A percentile compares a stretch with the other conserved stretches of the same genome.
These are phyloP conservation scores for Paramuricea clavata DNA, from an alignment of 92 coral and sea anemone species.

Conservation along the genomic window DNA sequence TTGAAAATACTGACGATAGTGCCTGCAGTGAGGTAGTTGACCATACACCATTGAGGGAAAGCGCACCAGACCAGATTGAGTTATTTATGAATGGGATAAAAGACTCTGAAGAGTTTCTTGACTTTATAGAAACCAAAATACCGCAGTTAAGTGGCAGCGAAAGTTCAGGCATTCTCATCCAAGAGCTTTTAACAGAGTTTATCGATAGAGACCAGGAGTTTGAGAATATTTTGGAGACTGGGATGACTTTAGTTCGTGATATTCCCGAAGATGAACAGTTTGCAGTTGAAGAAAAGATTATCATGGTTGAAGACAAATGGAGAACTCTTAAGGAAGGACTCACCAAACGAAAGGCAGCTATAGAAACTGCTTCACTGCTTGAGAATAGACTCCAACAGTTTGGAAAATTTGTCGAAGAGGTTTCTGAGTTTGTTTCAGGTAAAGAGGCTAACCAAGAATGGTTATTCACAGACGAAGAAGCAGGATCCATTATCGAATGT, in stretches of 20 bases:
- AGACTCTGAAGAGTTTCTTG: slow-evolving; percentile 17
- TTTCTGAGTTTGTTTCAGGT: slow-evolving; percentile 9
- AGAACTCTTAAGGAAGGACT: slow-evolving; percentile 5
- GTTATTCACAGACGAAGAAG: slow-evolving; percentile 2
- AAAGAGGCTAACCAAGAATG: slow-evolving; percentile 16
- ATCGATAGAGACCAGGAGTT: slow-evolving; percentile 74
- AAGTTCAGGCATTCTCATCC: not conserved
- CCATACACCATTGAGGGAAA: not conserved
- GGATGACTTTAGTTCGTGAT: slow-evolving; percentile 78
- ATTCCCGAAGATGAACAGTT: slow-evolving; percentile 46
- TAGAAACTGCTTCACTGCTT: not conserved
- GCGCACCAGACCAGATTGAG: not conserved
- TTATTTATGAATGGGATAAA: slow-evolving; percentile 14
- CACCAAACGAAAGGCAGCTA: not conserved
- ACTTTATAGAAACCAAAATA: not conserved
- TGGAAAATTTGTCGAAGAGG: slow-evolving; percentile 11
- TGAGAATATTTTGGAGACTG: slow-evolving; percentile 85
- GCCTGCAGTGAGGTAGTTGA: not conserved
- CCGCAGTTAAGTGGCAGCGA: not conserved
- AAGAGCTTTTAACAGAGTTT: slow-evolving; percentile 30
- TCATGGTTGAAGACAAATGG: slow-evolving; percentile 26
- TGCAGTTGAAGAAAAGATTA: slow-evolving; percentile 34
- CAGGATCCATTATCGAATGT: slow-evolving; percentile 12
- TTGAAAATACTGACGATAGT: not conserved
- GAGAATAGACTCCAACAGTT: slow-evolving; percentile 7